Evolutionary conservation across 2,113 vertebrate species (phyloP), one percentile per base, ranked within the genome.

Genomic region (Aptenodytes patagonicus): DNA sequence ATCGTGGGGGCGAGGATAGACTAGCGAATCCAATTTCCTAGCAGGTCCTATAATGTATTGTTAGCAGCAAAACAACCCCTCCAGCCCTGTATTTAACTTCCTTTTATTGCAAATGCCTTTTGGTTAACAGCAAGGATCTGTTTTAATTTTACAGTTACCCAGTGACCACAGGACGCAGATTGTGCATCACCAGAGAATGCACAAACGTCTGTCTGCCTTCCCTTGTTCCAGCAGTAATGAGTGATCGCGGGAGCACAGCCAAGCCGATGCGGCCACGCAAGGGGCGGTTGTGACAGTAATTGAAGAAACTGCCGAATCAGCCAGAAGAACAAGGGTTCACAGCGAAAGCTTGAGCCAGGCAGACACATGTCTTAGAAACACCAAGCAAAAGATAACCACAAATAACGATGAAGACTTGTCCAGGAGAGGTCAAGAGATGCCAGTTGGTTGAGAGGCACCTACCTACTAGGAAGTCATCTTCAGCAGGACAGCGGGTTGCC

Each of bases 71-170:
- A 96, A 62, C 64, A 70, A 18, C 55, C 55, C 70, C 32, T 92
- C 71, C 79, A 83, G 88, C 60, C 17, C 75, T 70, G 51, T 12
- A 19, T 86, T 95, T 93, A 32, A 28, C 90, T 90, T 90, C 85
- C 79, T 94, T 84, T 73, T 80, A 58, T 58, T 88, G 88, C 70
- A 93, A 81, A 93, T 90, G 83, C 75, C 58, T 94, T 94, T 88
- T 88, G 92, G 92, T 97, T 96, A 96, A 80, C 93, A 93, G 85
- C 88, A 89, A 83, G 92, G 88, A 36, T 89, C 92, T 89, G 88
- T 42, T 97, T 94, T 86, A 93, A 92, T 95, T 95, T 96, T 94
- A 81, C 71, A 90, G 71, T 70, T 81, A 55, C 71, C 46, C 92
- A 2, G 71, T 93, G 95, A 96, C 97, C 95, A 60, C 96, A 97